Evolutionary conservation across 2,113 vertebrate genomes (phyloP), one percentile per base, ranked within the genome.

Genomic region (Ceyx cyanopectus): DNA sequence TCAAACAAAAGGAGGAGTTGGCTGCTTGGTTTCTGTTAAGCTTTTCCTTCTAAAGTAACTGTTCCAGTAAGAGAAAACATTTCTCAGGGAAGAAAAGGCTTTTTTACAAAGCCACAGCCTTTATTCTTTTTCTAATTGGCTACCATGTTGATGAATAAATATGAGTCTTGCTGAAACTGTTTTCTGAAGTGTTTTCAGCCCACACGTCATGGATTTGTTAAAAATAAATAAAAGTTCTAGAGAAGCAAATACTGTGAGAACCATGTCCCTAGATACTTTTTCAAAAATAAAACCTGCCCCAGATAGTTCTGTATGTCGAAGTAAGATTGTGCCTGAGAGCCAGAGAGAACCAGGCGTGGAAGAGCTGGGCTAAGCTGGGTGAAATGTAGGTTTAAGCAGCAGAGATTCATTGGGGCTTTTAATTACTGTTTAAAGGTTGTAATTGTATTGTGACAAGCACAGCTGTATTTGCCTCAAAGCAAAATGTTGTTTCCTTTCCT

Each of bases 171-270:
- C 80, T 75, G 85, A 56, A 88, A 85, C 79, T 65, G 32, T 90
- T 88, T 85, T 69, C 65, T 90, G 68, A 95, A 72, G 53, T 66
- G 32, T 48, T 93, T 95, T 91, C 89, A 92, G 70, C 95, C 89
- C 92, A 89, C 66, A 7, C 6, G 4, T 78, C 66, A 60, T 67
- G 76, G 53, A 45, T 37, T 93, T 95, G 88, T 90, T 96, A 96
- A 94, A 95, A 95, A 95, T 94, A 95, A 95, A 85, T 91, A 85
- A 37, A 87, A 92, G 17, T 79, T 94, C 77, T 62, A 37, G 54
- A 37, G 89, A 89, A 72, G 90, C 45, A 76, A 79, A 76, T 78
- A 75, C 58, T 88, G 84, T 69, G 81, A 87, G 73, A 48, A 77
- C 34, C 27, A 30, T 89, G 90, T 84, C 89, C 86, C 56, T 81